Base-by-base conservation (phyloP, 2,797 vertebrate species). In the Hippopotamyrus pictus region DNA sequence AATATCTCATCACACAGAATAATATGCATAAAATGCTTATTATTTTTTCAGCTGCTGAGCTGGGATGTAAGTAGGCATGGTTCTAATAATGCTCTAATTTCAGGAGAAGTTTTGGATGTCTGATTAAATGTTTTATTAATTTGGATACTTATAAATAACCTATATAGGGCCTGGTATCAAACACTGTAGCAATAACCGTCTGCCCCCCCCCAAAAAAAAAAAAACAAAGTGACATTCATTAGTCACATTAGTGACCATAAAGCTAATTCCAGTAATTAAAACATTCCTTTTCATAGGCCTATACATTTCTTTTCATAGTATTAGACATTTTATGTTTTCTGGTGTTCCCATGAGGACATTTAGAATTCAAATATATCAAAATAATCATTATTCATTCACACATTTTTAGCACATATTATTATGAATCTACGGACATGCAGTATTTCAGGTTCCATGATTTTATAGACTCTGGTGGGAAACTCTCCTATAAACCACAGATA, bases 111-210 rank as follows among this genome's bases (percentile, higher is more conserved):
- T 87, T 57, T 57, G 53, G 33, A 37, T 37, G 14, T n/a, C 25
- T 57, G 85, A 87, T 33, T 9, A 59, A 87, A 57, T 54, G 25
- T 87, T 87, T 87, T 37, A 87, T 87, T 54, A 53, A 86, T 86
- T 57, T 29, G 29, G 25, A 33, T 48, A 29, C 84, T 86, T 53
- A 25, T 53, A 86, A 86, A 51, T 86, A 86, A 86, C 22, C 3
- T 86, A 86, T 22, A 53, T 62, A 62, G 57, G 44, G 1, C 7
- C 50, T 14, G 1, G 50, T 29, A 73, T 73, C 65, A 73, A 73
- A 73, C 65, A 73, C 9, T 54, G 22, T 33, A 86, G 3, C 50
- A 0, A 25, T 29, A 25, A 25, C 50, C 1, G 3, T 8, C 50
- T 53, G n/a, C 8, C 22, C 29, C 14, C 1, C 11, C 48, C 48